Base-by-base conservation (phyloP, 2,797 vertebrate genomes). In the Poliocrania exsul region DNA sequence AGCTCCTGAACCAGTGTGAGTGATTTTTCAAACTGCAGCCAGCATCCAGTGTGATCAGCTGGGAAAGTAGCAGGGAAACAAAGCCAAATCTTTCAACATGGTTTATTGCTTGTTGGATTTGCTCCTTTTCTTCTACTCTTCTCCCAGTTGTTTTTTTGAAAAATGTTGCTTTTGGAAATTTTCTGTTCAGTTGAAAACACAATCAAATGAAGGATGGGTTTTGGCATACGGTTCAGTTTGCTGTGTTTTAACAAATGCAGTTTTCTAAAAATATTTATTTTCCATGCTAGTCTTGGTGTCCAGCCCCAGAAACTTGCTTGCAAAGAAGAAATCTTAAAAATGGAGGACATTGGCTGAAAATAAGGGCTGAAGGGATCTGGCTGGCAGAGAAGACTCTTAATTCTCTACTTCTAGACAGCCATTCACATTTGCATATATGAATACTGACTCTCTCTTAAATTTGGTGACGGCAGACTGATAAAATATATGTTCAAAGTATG, bases 61-160 rank as follows among this genome's bases (percentile, higher is more conserved):
- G 49, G 19, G 60, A 88, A 84, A 75, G 24, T 3, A 24, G 10
- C 3, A 3, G 3, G 6, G 3, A 28, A 82, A 33, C 53, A 50
- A 92, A 85, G 64, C n/a, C 71, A 87, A 47, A 65, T 71, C n/a
- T 54, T 93, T 95, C 38, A 51, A 44, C 92, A 67, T 78, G 14
- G 29, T 92, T 75, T 91, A 66, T 75, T 44, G 29, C 69, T 74
- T 71, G 23, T 51, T 78, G 57, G 58, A n/a, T 81, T 91, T 88
- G 16, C 8, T 86, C 6, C n/a, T 95, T 86, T 66, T 81, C 44
- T 90, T 84, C 51, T 83, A 38, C 18, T 82, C 25, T 72, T 83
- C 17, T 29, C 2, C 1, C 16, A 65, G 0, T 51, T 90, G 26
- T 62, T 94, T 90, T 74, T 25, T 69, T 79, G 46, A 54, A 69